Conservation (phyloP, 2,888 invertebrate genomes). For the Amaurobius ferox region DNA sequence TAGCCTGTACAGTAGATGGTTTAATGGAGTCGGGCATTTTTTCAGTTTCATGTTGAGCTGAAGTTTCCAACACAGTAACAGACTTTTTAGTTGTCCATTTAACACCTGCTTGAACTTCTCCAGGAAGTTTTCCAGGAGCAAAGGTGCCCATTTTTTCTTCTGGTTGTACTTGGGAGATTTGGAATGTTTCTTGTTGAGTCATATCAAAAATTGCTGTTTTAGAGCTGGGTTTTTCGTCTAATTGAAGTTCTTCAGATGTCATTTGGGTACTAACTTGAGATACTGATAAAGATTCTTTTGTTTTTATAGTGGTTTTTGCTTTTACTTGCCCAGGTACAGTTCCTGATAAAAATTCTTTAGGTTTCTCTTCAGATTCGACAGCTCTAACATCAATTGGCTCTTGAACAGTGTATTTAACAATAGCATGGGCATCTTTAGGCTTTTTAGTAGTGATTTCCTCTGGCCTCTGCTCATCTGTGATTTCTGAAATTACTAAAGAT, state of each 20-base stretch:
- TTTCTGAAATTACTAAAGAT: constrained; percentile 59
- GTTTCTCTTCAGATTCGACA: constrained; percentile 60
- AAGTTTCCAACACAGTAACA: constrained; percentile 63
- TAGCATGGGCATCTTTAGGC: constrained; percentile 52
- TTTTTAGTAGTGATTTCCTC: constrained; percentile 38
- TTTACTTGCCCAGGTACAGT: constrained; percentile 58
- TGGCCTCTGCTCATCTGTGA: constrained; percentile 39
- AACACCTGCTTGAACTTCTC: constrained; percentile 64
- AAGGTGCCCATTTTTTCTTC: constrained; percentile 67
- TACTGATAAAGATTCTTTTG: constrained; percentile 72
- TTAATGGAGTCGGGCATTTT: constrained; percentile 23
- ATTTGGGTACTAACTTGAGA: constrained; percentile 72
- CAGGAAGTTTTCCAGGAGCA: constrained; percentile 68
- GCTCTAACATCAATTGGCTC: constrained; percentile 48
- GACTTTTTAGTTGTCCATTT: constrained; percentile 64
- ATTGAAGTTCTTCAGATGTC: constrained; percentile 39
- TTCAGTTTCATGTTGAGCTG: constrained; percentile 40
- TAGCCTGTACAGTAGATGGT: constrained; percentile 43
- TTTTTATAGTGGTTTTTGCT: constrained; percentile 60
- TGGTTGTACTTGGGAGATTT: constrained; percentile 62
- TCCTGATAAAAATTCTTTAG: constrained; percentile 59
- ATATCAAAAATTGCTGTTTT: constrained; percentile 57
- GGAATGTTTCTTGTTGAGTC: constrained; percentile 65
- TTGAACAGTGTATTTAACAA: constrained; percentile 32
- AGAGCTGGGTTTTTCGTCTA: constrained; percentile 46